phyloP scores from a whole-genome alignment of 2,888 invertebrate species.

The Hirtodrosophila histrioides region DNA sequence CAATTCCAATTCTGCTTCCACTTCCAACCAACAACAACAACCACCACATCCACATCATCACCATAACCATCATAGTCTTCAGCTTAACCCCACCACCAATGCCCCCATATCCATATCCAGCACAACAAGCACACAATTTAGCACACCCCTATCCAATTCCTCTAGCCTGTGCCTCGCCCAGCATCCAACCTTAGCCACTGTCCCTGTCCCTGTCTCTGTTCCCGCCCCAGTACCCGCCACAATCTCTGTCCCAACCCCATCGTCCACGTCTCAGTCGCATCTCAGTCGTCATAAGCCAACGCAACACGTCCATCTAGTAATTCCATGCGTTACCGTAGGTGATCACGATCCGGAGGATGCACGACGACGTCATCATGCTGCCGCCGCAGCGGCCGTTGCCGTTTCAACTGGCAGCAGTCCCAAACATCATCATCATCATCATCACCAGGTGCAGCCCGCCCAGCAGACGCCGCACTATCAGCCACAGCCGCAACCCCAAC shows the following conservation, averaged over 20 bases:
- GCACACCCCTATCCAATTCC: slow-evolving; percentile 36
- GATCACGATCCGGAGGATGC: slow-evolving; percentile 89
- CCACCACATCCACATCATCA: slow-evolving; percentile 45
- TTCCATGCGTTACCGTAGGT: slow-evolving; percentile 91
- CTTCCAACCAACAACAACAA: slow-evolving; percentile 79
- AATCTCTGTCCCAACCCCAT: slow-evolving; percentile 13
- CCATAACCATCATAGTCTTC: slow-evolving; percentile 57
- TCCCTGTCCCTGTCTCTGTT: slow-evolving; percentile 28
- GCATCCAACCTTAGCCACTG: slow-evolving; percentile 17
- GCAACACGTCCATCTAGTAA: slow-evolving; percentile 88
- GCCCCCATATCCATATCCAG: slow-evolving; percentile 43
- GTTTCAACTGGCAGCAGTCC: slow-evolving; percentile 65
- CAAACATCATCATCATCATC: slow-evolving; percentile 66
- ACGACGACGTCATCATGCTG: slow-evolving; percentile 83
- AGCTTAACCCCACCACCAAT: slow-evolving; percentile 31
- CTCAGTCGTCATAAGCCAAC: slow-evolving; percentile 74
- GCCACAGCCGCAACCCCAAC: slow-evolving; percentile 43
- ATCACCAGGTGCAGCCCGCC: slow-evolving; percentile 49
- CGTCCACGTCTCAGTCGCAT: slow-evolving; percentile 61
- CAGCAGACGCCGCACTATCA: slow-evolving; percentile 63
- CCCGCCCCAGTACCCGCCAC: slow-evolving; percentile 20
- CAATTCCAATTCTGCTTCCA: slow-evolving; percentile 82
- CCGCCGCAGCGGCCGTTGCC: slow-evolving; percentile 53
- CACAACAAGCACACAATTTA: slow-evolving; percentile 50
- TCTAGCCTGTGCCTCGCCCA: slow-evolving; percentile 29